A percentile compares a stretch with the other conserved stretches of the same genome.
Conservation (phyloP, 2,113 vertebrate species). For the Anhinga rufa region DNA sequence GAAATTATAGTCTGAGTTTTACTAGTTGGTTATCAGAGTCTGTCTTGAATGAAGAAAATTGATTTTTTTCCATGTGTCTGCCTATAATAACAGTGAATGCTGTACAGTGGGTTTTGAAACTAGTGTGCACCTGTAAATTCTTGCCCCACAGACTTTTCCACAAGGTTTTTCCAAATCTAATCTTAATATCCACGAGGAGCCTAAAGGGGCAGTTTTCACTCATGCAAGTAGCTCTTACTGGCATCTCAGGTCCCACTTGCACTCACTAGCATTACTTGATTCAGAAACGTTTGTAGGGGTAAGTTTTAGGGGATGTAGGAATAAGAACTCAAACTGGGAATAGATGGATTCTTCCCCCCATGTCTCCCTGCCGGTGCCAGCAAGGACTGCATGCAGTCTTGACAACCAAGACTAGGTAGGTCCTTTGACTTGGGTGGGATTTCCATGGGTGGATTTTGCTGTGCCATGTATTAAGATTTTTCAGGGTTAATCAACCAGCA, state of each 20-base stretch:
- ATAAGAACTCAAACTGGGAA: not conserved
- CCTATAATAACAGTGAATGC: not conserved
- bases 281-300: not conserved
- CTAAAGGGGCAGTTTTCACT: not conserved
- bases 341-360: not conserved
- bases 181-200: not conserved
- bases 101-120: not conserved
- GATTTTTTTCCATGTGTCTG: slow-evolving; percentile 1
- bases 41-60: slow-evolving; percentile 36
- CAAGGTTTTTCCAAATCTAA: not conserved
- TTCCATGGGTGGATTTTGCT: not conserved
- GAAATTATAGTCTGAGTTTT: slow-evolving; percentile 58
- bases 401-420: not conserved
- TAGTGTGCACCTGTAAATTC: not conserved
- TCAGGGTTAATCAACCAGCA: not conserved
- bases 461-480: not conserved
- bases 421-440: not conserved
- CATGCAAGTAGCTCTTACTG: not conserved
- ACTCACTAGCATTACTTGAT: not conserved
- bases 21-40: slow-evolving; percentile 54
- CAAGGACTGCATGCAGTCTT: not conserved
- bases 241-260: not conserved
- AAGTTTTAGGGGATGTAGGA: not conserved
- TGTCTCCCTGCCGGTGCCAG: not conserved
- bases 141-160: not conserved